A percentile compares a stretch with the other conserved stretches of the same genome.
Conservation (phyloP, 2,888 invertebrate species). For the Thereva nobilitata region DNA sequence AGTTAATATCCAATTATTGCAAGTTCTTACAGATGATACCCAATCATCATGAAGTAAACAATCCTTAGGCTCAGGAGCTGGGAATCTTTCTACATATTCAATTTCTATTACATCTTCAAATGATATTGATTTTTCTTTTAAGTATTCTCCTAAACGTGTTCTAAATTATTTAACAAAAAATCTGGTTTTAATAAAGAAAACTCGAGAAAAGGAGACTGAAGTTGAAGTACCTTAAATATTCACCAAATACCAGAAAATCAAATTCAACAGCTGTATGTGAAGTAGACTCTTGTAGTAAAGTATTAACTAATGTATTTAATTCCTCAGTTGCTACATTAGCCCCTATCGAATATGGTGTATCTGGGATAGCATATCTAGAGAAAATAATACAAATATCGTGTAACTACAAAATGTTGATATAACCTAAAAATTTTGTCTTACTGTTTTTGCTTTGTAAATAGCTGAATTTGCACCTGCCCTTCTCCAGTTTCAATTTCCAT, state of each 20-base stretch:
- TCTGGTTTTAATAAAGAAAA: neutral
- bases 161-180: constrained; percentile 36
- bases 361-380: constrained; percentile 81
- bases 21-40: constrained; percentile 85
- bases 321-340: constrained; percentile 69
- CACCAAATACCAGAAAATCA: constrained; percentile 86
- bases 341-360: constrained; percentile 82
- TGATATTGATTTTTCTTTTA: constrained; percentile 74
- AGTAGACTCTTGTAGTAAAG: constrained; percentile 68
- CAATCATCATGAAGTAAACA: constrained; percentile 95
- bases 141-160: constrained; percentile 68
- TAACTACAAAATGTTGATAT: neutral
- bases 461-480: constrained; percentile 75
- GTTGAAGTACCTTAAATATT: constrained; percentile 70
- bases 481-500: constrained; percentile 57
- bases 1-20: constrained; percentile 78
- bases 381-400: constrained; percentile 9
- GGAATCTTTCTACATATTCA: constrained; percentile 88
- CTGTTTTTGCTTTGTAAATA: constrained; percentile 80
- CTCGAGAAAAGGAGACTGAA: neutral
- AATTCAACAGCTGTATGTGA: constrained; percentile 66
- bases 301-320: constrained; percentile 79
- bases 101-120: constrained; percentile 85
- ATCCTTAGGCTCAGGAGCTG: constrained; percentile 90
- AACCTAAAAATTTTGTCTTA: constrained; percentile 59